Percentiles rank a stretch among this genome's conserved stretches.
phyloP scores from a whole-genome alignment of 1,140 invertebrate genomes.

The Drosophila sulfurigaster region DNA sequence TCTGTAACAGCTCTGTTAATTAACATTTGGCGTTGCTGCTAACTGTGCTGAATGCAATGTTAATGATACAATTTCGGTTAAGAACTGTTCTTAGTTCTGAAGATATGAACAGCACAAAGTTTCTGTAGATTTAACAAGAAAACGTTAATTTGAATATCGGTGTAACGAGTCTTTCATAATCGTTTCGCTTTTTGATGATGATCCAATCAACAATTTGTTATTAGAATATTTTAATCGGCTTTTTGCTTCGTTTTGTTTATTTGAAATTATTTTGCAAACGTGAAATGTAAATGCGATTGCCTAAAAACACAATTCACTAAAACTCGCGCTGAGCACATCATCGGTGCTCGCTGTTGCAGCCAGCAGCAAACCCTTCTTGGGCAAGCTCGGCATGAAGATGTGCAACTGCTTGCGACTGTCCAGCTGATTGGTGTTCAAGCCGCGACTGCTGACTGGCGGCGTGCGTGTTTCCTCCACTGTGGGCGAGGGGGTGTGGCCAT shows the following conservation, averaged over 20 bases:
- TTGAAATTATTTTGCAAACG: not conserved
- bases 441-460: constrained; percentile 58
- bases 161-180: no score
- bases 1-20: no score
- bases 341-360: constrained; percentile 31
- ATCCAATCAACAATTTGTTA: not conserved
- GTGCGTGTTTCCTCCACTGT: constrained; percentile 50
- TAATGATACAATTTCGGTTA: no score
- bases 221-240: not conserved
- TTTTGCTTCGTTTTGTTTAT: not conserved
- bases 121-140: no score
- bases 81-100: no score
- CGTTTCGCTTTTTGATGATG: no score
- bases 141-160: no score
- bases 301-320: constrained; percentile 65
- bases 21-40: no score
- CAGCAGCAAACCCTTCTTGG: constrained; percentile 68
- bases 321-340: constrained; percentile 56
- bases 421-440: constrained; percentile 20
- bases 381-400: constrained; percentile 83
- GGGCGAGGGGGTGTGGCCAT: constrained; percentile 40
- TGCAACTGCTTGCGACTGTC: constrained; percentile 75
- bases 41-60: no score
- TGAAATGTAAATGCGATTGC: not conserved
- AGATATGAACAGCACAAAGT: no score